A percentile compares a stretch with the other conserved stretches of the same genome.
Conservation (phyloP, 64 coral and sea anemone species). For the Pocillopora damicornis region DNA sequence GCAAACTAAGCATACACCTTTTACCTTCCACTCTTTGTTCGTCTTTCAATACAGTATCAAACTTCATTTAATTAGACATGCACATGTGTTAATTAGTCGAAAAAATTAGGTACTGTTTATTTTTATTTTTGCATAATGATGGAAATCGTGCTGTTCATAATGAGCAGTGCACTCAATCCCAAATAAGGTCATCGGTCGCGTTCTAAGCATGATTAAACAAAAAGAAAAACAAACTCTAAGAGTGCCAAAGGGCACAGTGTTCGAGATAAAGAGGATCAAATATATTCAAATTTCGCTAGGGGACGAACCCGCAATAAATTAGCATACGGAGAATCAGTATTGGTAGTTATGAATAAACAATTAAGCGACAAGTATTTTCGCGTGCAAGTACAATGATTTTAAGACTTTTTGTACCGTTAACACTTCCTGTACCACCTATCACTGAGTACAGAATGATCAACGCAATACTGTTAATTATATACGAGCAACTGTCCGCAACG, state of each 20-base stretch:
- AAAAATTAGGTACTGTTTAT: neutral
- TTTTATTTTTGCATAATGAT: neutral
- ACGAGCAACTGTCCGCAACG: neutral
- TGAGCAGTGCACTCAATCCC: no score
- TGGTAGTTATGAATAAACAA: neutral
- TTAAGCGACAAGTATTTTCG: constrained; percentile 13
- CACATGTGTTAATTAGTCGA: neutral
- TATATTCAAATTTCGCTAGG: constrained; percentile 28
- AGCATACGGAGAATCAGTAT: constrained; percentile 1
- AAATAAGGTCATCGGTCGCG: no score
- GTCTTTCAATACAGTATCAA: neutral
- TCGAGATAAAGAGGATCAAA: neutral
- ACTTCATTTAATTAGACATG: neutral
- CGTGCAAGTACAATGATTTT: constrained; percentile 3
- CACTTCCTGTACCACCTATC: neutral
- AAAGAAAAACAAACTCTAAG: no score
- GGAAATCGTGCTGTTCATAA: no score
- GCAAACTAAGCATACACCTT: neutral
- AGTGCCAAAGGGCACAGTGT: neutral
- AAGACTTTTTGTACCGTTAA: neutral
- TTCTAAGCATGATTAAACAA: no score
- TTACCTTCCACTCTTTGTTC: neutral
- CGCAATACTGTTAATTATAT: neutral
- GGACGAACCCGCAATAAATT: constrained; percentile 41
- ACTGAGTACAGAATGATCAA: no score